Evolutionary conservation across 2,797 vertebrate species (phyloP), one percentile per base, ranked within the genome.

Genomic region (Typhlichthys eigenmanni): DNA sequence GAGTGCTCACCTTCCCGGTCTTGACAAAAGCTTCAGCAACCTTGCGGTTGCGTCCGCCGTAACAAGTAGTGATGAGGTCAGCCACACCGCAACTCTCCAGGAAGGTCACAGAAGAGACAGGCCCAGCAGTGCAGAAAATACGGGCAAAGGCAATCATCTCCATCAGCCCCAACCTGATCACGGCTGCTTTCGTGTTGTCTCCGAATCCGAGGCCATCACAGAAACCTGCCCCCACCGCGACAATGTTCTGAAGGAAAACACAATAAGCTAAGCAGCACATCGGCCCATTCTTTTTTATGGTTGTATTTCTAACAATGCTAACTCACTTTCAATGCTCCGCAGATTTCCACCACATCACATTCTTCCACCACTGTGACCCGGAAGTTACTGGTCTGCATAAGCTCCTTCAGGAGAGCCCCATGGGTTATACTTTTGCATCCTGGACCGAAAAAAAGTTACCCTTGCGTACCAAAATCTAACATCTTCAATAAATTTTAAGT

Each of bases 1-100:
- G 2, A 32, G 4, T 17, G 17, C 82, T 83, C 52, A 93, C 93
- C 87, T 90, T 93, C 68, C 95, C 95, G 0, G 96, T 97, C 68
- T 87, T 94, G 54, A 85, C 95, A n/a, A 98, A 99, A 9, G 96
- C 96, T 76, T 99, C 96, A 0, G 95, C 95, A 5, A 99, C 95
- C 66, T 92, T 96, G 51, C 96, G 95, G 88, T 99, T 98, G 68
- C 96, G 95, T 45, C 98, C 97, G 0, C 95, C 96, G 0, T 98
- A 99, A 86, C 97, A 99, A 56, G 96, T 98, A 0, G 96, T 97
- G 83, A 99, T 99, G 82, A 99, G 95, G 80, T 98, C 98, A 0
- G 97, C 96, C 0, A 99, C 81, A 0, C 97, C 97, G 0, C 97
- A 99, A 91, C 98, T 99, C 90, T 99, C 95, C 89, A 99, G 83